Evolutionary conservation across 2,888 invertebrate genomes (phyloP).

Genomic region (Drosophila atroscutellata): DNA sequence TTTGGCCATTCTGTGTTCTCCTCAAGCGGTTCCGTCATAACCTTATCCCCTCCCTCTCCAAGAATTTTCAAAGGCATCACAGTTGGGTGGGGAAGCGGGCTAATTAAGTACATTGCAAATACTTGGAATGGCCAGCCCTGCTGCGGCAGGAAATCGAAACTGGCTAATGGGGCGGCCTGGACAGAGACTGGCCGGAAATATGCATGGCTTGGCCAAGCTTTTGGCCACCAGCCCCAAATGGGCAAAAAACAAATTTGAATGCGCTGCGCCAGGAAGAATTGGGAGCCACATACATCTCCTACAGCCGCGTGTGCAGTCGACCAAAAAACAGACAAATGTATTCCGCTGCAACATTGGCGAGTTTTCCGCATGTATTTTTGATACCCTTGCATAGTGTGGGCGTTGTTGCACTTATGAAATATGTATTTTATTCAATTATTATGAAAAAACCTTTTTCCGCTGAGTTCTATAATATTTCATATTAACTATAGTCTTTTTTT

Average conservation of each 20-base stretch:
- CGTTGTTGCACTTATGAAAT: background rate
- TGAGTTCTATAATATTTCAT: background rate
- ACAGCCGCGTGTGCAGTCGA: constrained; percentile 62
- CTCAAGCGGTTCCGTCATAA: constrained; percentile 51
- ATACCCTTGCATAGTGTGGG: background rate
- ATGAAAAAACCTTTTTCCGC: background rate
- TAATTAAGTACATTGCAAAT: constrained; percentile 72
- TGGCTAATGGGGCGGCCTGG: constrained; percentile 52
- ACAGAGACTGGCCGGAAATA: constrained; percentile 68
- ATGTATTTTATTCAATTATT: background rate
- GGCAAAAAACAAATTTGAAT: constrained; percentile 66
- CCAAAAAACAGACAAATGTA: constrained; percentile 62
- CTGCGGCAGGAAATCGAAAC: constrained; percentile 67
- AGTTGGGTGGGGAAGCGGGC: constrained; percentile 32
- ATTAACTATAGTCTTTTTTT: background rate
- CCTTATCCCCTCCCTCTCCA: constrained; percentile 11
- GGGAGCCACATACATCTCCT: constrained; percentile 41
- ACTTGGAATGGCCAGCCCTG: constrained; percentile 54
- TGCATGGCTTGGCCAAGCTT: constrained; percentile 72
- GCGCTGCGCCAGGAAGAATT: constrained; percentile 68
- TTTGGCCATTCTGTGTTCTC: constrained; percentile 19
- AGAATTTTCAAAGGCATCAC: constrained; percentile 43
- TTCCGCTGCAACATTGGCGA: constrained; percentile 60
- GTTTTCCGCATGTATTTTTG: constrained; percentile 20
- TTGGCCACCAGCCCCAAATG: constrained; percentile 66